Evolutionary conservation across 1,140 invertebrate species (phyloP), one percentile per base, ranked within the genome.

Genomic region (Apis dorsata): DNA sequence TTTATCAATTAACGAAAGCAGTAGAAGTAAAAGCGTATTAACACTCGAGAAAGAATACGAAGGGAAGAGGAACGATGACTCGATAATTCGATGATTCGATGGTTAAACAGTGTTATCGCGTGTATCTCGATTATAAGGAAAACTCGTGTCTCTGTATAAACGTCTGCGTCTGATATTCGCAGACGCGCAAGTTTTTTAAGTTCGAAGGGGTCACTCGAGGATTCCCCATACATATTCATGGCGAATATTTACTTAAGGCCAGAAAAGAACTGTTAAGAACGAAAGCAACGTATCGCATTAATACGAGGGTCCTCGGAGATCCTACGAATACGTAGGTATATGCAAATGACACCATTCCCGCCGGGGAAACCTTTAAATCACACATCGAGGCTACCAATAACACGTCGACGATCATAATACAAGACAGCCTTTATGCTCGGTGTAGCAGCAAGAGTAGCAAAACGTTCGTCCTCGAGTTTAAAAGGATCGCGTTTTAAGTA

Each of bases 211-310:
- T 88, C 86, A 88, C 71, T 68, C 59, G 34, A 62, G 60, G 69
- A 60, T 17, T 13, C 57, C 19, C 78, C 79, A 89, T 89, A 89
- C 88, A 89, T 89, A 89, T 89, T 89, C 88, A 89, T 89, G 85
- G n/a, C 71, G 71, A 83, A 85, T 89, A 84, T 89, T 89, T 89
- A 89, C 85, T 81, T 85, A 88, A 89, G 88, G 75, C 81, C 86
- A 89, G 85, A 88, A 89, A 88, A 88, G 81, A 89, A 89, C 88
- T 88, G 88, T 88, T 84, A 81, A 89, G 86, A 88, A 86, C 78
- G 78, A 76, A 88, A 77, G 73, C 79, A 76, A 84, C 87, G 81
- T 89, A 89, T 89, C 87, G 78, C 87, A 88, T 89, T 89, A 89
- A 86, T 88, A 88, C 87, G 79, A 89, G 88, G 81, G 80, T 85